Percentiles rank a stretch among this genome's conserved stretches.
phyloP scores from a whole-genome alignment of 1,140 invertebrate genomes.

The Danaus plexippus region DNA sequence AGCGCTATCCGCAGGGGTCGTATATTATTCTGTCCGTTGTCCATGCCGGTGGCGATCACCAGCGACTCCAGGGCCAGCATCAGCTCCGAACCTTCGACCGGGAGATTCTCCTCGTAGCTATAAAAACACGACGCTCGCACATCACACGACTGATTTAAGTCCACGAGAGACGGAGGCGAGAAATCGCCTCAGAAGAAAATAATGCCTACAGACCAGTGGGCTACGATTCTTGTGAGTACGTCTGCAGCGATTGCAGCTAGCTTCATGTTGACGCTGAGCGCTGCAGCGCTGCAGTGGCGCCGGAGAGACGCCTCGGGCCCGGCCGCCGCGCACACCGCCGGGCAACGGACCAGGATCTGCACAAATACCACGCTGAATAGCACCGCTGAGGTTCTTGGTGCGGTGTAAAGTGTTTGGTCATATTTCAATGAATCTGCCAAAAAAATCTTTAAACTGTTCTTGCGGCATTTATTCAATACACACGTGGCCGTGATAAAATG shows the following conservation, averaged over 20 bases:
- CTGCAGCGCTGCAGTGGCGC: conserved; percentile 49
- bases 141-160: no score
- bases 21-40: conserved; percentile 60
- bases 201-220: conserved; percentile 47
- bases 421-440: no score
- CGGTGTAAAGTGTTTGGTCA: no score
- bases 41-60: conserved; percentile 74
- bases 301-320: conserved; percentile 21
- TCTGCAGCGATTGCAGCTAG: conserved; percentile 58
- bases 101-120: conserved; percentile 78
- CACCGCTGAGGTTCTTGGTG: no score
- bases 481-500: no score
- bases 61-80: conserved; percentile 79
- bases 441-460: no score
- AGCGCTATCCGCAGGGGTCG: conserved; percentile 77
- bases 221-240: conserved; percentile 50
- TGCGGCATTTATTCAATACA: no score
- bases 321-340: conserved; percentile 47
- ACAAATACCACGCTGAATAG: neutral
- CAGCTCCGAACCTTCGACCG: conserved; percentile 75
- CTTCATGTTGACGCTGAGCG: conserved; percentile 42
- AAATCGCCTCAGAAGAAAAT: neutral
- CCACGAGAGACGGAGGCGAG: no score
- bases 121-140: conserved; percentile 5
- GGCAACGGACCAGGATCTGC: conserved; percentile 52